phyloP scores from a whole-genome alignment of 2,113 vertebrate genomes.

The Vimba vimba region DNA sequence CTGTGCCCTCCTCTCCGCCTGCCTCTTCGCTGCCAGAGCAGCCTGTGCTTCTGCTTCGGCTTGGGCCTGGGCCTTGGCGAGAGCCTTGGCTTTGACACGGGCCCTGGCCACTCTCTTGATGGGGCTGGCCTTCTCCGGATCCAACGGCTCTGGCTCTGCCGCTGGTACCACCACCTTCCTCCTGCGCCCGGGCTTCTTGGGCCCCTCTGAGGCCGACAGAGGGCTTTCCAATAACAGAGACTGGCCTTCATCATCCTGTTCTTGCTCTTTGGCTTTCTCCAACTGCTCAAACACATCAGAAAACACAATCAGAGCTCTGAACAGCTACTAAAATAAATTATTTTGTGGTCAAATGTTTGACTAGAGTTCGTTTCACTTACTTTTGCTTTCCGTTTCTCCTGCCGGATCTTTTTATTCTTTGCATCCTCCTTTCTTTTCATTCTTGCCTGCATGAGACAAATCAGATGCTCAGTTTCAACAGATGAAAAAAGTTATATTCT shows the following conservation, averaged over 20 bases:
- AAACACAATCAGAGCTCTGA: background rate
- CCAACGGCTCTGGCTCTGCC: slow-evolving; percentile 55
- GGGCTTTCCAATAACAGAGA: slow-evolving; percentile 41
- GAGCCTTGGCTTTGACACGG: slow-evolving; percentile 81
- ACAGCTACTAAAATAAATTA: background rate
- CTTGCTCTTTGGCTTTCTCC: slow-evolving; percentile 74
- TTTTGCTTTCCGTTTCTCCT: slow-evolving; percentile 84
- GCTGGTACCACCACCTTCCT: slow-evolving; percentile 65
- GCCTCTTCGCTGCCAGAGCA: slow-evolving; percentile 74
- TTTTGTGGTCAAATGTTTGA: background rate
- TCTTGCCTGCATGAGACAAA: slow-evolving; percentile 78
- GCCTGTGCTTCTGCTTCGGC: slow-evolving; percentile 74
- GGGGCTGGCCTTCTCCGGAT: slow-evolving; percentile 67
- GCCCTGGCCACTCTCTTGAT: slow-evolving; percentile 73
- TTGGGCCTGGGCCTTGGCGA: slow-evolving; percentile 83
- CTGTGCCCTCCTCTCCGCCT: slow-evolving; percentile 77
- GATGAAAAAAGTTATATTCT: too few species aligned
- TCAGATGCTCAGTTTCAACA: slow-evolving; percentile 18
- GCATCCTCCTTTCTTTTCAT: slow-evolving; percentile 87
- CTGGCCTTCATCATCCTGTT: slow-evolving; percentile 37
- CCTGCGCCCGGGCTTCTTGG: slow-evolving; percentile 71
- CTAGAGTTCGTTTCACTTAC: slow-evolving; percentile 64
- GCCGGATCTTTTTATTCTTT: slow-evolving; percentile 82
- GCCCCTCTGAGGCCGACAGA: slow-evolving; percentile 56
- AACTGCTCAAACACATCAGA: slow-evolving; percentile 68